phyloP scores from a whole-genome alignment of 2,888 invertebrate genomes.

The Plemyria rubiginata region DNA sequence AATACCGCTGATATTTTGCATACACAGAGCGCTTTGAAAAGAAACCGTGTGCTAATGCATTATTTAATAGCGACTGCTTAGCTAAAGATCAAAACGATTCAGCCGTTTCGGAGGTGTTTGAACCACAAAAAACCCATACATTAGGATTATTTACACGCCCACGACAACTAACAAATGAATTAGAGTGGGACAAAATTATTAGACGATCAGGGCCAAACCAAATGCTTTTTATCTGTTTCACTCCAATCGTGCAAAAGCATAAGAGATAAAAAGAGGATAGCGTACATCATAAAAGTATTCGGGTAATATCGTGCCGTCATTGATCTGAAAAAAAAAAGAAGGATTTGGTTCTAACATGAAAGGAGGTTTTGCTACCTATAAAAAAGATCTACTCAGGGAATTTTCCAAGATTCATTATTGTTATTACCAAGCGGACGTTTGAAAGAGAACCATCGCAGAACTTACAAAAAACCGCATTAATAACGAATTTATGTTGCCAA shows the following conservation, averaged over 20 bases:
- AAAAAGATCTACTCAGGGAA: not conserved
- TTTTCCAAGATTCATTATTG: not conserved
- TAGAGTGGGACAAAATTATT: not conserved
- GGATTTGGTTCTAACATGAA: slow-evolving; percentile 1
- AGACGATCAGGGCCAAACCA: not conserved
- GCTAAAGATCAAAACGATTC: not conserved
- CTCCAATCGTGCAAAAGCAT: not conserved
- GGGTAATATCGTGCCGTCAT: slow-evolving; percentile 17
- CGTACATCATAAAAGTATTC: slow-evolving; percentile 2
- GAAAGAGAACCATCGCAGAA: no score
- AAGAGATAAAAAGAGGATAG: slow-evolving; percentile 1
- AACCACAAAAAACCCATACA: not conserved
- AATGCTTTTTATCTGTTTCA: not conserved
- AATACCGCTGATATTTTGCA: no score
- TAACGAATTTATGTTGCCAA: no score
- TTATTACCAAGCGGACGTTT: no score
- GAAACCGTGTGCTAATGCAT: no score
- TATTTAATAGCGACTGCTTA: no score
- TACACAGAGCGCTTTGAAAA: no score
- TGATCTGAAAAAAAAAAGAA: slow-evolving; percentile 17
- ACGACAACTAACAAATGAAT: not conserved
- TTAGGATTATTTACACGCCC: not conserved
- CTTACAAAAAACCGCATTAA: no score
- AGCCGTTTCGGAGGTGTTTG: not conserved
- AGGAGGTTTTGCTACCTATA: not conserved